phyloP scores from a whole-genome alignment of 1,140 invertebrate species.

The Steinernema khuongi region DNA sequence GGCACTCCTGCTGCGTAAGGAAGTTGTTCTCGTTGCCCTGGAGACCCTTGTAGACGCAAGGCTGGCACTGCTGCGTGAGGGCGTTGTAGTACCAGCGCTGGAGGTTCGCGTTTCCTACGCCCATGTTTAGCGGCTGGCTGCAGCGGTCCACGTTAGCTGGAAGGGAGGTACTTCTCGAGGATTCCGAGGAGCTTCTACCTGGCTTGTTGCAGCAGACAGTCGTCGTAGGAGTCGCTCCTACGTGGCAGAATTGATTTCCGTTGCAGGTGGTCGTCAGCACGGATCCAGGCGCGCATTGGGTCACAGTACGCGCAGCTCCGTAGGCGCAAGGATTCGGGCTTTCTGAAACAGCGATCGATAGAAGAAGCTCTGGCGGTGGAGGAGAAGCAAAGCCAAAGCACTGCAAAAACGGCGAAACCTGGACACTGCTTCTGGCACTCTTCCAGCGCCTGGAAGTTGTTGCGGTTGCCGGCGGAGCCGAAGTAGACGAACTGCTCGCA shows the following conservation, averaged over 20 bases:
- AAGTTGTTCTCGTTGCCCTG: slow-evolving; percentile 59
- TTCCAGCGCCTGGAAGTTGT: slow-evolving; percentile 46
- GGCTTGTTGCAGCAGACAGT: slow-evolving; percentile 57
- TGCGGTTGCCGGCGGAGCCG: slow-evolving; percentile 45
- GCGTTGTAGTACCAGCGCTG: slow-evolving; percentile 57
- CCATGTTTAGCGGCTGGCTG: slow-evolving; percentile 53
- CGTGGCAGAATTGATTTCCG: slow-evolving; percentile 52
- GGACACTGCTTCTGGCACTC: slow-evolving; percentile 47
- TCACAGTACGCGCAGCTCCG: slow-evolving; percentile 24
- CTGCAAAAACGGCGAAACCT: slow-evolving; percentile 37
- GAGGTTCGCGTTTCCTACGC: slow-evolving; percentile 53
- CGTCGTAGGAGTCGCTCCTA: slow-evolving; percentile 48
- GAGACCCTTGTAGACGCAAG: slow-evolving; percentile 49
- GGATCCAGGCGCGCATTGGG: slow-evolving; percentile 44
- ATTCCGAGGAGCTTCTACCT: slow-evolving; percentile 22
- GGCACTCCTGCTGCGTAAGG: slow-evolving; percentile 47
- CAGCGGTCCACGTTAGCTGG: slow-evolving; percentile 47
- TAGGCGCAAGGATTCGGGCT: slow-evolving; percentile 55
- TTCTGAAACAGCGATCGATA: slow-evolving; percentile 41
- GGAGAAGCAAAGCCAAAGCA: neutral
- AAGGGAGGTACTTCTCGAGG: slow-evolving; percentile 27
- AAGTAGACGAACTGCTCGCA: slow-evolving; percentile 49
- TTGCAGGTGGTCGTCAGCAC: slow-evolving; percentile 37
- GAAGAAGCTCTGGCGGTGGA: neutral
- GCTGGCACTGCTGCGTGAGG: slow-evolving; percentile 46